Percentiles rank a stretch among this genome's conserved stretches.
Evolutionary conservation across 2,113 vertebrate species (phyloP).

Genomic region (Camelus dromedarius): DNA sequence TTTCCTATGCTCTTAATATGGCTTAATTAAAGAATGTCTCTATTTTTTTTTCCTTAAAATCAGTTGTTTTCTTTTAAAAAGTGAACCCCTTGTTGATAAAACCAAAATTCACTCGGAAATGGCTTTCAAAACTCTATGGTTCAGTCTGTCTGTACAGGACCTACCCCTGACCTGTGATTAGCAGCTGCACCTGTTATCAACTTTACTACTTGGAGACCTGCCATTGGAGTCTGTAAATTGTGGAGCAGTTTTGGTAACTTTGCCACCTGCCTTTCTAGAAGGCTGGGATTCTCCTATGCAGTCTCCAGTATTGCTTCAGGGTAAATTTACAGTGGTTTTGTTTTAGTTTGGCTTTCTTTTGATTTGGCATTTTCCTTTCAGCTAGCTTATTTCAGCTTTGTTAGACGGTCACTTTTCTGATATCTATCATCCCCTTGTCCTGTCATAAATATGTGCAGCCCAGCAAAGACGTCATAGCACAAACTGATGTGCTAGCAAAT

Average conservation of each 20-base stretch:
- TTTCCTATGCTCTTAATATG: neutral
- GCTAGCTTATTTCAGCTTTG: neutral
- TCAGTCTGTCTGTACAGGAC: neutral
- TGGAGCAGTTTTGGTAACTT: neutral
- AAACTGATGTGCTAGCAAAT: neutral
- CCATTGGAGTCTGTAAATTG: neutral
- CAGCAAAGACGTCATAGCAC: neutral
- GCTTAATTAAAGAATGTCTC: neutral
- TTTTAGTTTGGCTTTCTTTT: neutral
- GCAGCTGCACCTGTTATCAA: neutral
- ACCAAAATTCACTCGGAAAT: neutral
- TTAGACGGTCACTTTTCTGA: neutral
- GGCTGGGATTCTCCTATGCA: neutral
- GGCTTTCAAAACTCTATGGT: neutral
- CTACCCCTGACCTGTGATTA: neutral
- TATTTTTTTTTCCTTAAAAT: neutral
- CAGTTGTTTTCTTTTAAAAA: neutral
- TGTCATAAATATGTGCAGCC: neutral
- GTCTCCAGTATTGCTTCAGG: neutral
- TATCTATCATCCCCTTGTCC: neutral
- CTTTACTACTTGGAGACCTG: neutral
- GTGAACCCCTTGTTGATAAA: neutral
- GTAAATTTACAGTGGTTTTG: neutral
- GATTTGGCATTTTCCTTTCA: neutral
- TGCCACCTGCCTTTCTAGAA: neutral